phyloP scores from a whole-genome alignment of 2,113 vertebrate species.

The Cardinalis cardinalis region DNA sequence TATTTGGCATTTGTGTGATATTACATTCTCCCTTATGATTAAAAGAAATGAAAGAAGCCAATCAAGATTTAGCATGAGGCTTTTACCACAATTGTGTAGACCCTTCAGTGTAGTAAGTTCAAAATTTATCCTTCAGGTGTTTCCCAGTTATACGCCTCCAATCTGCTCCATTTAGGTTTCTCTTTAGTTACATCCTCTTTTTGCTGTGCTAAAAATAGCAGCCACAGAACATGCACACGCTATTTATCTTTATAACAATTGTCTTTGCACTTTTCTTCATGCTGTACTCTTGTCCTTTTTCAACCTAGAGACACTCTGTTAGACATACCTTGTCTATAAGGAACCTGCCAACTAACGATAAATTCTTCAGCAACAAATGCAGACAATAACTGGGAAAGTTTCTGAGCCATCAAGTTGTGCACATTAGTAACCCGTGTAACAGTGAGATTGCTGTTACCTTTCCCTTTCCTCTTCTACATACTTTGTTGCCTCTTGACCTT shows the following conservation, averaged over 20 bases:
- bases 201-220: slow-evolving; percentile 23
- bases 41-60: not conserved
- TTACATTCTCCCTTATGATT: not conserved
- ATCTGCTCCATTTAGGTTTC: not conserved
- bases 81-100: not conserved
- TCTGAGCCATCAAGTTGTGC: not conserved
- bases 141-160: not conserved
- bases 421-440: slow-evolving; percentile 9
- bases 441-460: slow-evolving; percentile 44
- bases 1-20: not conserved
- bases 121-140: not conserved
- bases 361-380: slow-evolving; percentile 2
- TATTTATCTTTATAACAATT: slow-evolving; percentile 37
- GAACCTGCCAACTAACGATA: slow-evolving; percentile 6
- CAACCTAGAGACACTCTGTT: not conserved
- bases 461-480: slow-evolving; percentile 22
- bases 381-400: not conserved
- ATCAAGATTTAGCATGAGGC: not conserved
- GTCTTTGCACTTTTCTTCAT: slow-evolving; percentile 10
- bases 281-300: not conserved
- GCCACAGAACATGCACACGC: not conserved
- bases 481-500: slow-evolving; percentile 48
- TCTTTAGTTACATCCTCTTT: not conserved
- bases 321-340: not conserved
- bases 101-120: not conserved